Evolutionary conservation across 2,888 invertebrate species (phyloP), one percentile per base, ranked within the genome.

Genomic region (Macrosoma leucophasiata): DNA sequence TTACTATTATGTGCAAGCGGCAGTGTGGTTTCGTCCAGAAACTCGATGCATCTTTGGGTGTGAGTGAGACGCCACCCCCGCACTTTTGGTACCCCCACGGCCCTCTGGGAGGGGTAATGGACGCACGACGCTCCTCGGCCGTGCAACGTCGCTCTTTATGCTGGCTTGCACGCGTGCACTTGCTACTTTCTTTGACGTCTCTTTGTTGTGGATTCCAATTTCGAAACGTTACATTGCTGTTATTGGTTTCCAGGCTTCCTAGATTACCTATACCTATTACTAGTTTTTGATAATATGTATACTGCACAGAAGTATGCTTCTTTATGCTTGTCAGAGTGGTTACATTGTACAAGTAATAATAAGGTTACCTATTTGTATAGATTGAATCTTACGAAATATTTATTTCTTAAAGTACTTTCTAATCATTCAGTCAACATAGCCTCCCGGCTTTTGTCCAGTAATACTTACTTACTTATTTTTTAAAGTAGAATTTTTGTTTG

Each of bases 141-240:
- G 65, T 71, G 69, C 68, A 61, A 63, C 68, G 65, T 62, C 72
- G 68, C 73, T 77, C 76, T 78, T 76, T 78, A 77, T 72, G 73
- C 68, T 58, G 61, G 71, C 72, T 65, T 68, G 72, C 70, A 77
- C 76, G 81, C 82, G 78, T 81, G 71, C 75, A 74, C 78, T 78
- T 74, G 74, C 72, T 70, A 71, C 65, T 79, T 81, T 82, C 82
- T 81, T 81, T 79, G 77, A 71, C 69, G 69, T 74, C 67, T 70
- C 78, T 79, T 81, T 81, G 62, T 62, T 59, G 74, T 64, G 67
- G 67, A 74, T 77, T 79, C 71, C 79, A 78, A 78, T 79, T 79
- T 81, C 59, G 71, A 62, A 61, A 62, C 60, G 53, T 55, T 59
- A 54, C 59, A 33, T 37, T 24, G 29, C 20, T 31, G 46, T 44